Percentiles rank a stretch among this genome's conserved stretches.
Conservation (phyloP, 2,113 vertebrate genomes). For the Anthoscopus minutus region DNA sequence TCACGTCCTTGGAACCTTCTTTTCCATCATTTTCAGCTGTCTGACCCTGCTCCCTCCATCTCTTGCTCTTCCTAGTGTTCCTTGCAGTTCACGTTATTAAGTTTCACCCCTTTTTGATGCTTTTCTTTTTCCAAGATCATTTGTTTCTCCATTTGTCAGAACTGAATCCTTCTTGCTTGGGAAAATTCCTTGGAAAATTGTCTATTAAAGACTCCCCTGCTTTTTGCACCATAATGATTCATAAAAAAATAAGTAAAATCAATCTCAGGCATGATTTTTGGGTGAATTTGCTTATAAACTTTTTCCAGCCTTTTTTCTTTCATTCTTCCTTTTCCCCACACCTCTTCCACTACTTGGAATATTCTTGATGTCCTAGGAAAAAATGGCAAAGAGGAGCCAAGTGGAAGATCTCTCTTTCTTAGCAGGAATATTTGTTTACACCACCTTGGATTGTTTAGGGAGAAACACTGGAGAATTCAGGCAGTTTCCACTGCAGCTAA, state of each 20-base stretch:
- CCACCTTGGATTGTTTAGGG: not conserved
- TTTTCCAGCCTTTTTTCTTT: not conserved
- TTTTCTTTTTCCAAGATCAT: not conserved
- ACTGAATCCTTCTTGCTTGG: not conserved
- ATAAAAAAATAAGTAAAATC: not conserved
- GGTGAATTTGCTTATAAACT: not conserved
- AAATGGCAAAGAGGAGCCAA: not conserved
- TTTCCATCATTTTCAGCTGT: not conserved
- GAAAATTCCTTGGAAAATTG: not conserved
- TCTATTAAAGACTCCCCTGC: not conserved
- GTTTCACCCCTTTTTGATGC: not conserved
- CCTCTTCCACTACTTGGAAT: not conserved
- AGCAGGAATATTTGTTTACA: not conserved
- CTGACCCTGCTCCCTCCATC: not conserved
- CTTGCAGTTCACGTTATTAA: not conserved
- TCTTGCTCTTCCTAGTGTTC: not conserved
- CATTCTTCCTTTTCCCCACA: not conserved
- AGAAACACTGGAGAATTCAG: not conserved
- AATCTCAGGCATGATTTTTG: not conserved
- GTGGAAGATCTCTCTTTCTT: not conserved
- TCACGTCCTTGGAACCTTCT: not conserved
- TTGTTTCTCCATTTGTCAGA: not conserved
- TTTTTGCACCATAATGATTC: not conserved
- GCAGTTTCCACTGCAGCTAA: not conserved
- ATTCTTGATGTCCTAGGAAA: not conserved